phyloP scores from a whole-genome alignment of 64 coral and sea anemone species.

The Trachythela sp. region DNA sequence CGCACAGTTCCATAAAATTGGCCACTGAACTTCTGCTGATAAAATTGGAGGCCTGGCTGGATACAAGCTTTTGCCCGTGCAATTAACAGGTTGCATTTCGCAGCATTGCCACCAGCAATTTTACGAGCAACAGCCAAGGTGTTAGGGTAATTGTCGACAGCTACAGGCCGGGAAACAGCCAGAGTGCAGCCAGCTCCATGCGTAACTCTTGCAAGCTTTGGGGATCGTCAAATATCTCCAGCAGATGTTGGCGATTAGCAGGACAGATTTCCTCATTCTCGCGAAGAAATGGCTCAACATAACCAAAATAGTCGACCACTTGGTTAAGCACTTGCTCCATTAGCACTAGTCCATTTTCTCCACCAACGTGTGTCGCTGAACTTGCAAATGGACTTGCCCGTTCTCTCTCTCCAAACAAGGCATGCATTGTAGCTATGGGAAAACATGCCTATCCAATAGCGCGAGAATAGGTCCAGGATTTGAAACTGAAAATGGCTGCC shows the following conservation, averaged over 20 bases:
- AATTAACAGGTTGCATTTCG: slow-evolving; percentile 40
- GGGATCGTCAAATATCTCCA: slow-evolving; percentile 7
- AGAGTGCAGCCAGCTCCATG: slow-evolving; percentile 39
- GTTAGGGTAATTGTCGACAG: slow-evolving; percentile 49
- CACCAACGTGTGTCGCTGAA: background rate
- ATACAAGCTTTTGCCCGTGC: too few species aligned
- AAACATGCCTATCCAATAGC: background rate
- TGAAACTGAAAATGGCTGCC: background rate
- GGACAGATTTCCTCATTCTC: too few species aligned
- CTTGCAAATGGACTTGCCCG: background rate
- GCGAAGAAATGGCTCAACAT: too few species aligned
- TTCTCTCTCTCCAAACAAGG: slow-evolving; percentile 2
- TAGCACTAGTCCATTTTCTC: background rate
- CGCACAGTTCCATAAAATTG: too few species aligned
- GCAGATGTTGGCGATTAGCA: background rate
- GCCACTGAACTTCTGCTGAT: too few species aligned
- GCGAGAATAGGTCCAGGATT: background rate
- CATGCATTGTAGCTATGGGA: too few species aligned
- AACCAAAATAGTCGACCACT: too few species aligned
- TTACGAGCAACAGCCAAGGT: slow-evolving; percentile 53
- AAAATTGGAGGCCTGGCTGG: too few species aligned
- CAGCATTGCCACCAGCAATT: slow-evolving; percentile 57
- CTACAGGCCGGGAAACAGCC: slow-evolving; percentile 31
- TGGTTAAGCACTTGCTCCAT: too few species aligned
- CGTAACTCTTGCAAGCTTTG: slow-evolving; percentile 16